Conservation (phyloP, 35 echinoderm and acorn worm species). For the Apostichopus californicus region DNA sequence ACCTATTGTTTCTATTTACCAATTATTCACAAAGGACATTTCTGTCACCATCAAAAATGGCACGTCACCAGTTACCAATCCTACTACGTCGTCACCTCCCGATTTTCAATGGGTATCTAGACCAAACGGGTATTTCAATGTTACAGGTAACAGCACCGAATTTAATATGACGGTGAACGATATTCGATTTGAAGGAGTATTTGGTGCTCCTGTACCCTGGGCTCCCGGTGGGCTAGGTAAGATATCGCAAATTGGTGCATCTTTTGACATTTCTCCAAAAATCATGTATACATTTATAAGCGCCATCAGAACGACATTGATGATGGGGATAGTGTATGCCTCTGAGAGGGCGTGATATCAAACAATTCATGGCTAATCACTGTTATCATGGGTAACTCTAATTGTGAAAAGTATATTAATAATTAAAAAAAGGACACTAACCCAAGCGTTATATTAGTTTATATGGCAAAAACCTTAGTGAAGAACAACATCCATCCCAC, state of each 20-base stretch:
- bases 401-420: too few species aligned
- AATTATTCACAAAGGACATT: conserved; percentile 28
- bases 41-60: conserved; percentile 62
- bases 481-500: too few species aligned
- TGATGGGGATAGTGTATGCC: too few species aligned
- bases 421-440: too few species aligned
- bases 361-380: too few species aligned
- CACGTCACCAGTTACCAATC: background rate
- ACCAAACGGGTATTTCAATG: conserved; percentile 83
- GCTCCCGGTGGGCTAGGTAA: conserved; percentile 69
- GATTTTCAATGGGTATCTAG: conserved; percentile 73
- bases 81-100: conserved; percentile 37
- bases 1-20: background rate
- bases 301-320: too few species aligned
- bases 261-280: too few species aligned
- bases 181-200: conserved; percentile 63
- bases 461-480: too few species aligned
- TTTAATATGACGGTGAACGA: conserved; percentile 75
- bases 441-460: too few species aligned
- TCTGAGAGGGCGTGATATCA: too few species aligned
- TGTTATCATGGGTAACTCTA: too few species aligned
- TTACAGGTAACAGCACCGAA: conserved; percentile 60
- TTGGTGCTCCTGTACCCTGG: conserved; percentile 71
- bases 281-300: too few species aligned
- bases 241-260: background rate